These are phyloP conservation scores for Drosophila multiciliata DNA, from an alignment of 2,888 invertebrate species.

Conservation along the genomic window DNA sequence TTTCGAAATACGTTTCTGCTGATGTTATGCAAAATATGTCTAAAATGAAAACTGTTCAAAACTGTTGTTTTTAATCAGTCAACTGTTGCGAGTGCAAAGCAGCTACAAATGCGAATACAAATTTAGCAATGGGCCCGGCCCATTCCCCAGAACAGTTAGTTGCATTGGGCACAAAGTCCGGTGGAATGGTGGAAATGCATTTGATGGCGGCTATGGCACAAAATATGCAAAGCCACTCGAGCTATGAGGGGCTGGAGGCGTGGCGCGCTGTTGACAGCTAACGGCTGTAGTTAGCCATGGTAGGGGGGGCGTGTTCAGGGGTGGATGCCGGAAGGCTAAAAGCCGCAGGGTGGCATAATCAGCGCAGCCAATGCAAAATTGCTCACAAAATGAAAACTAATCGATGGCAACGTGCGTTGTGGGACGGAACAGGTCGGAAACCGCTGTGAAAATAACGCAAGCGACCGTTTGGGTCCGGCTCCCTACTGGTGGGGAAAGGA, in stretches of 20 bases:
- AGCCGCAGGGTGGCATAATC: constrained; percentile 60
- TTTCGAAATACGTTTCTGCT: background rate
- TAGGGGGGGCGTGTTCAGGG: background rate
- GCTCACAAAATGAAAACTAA: constrained; percentile 79
- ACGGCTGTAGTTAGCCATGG: constrained; percentile 36
- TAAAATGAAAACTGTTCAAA: background rate
- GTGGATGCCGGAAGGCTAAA: constrained; percentile 7
- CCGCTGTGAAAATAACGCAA: constrained; percentile 52
- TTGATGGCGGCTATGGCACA: constrained; percentile 10
- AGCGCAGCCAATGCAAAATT: constrained; percentile 72
- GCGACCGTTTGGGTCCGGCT: constrained; percentile 20
- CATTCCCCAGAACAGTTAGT: constrained; percentile 3
- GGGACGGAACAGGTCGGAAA: constrained; percentile 34
- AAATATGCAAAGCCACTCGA: constrained; percentile 58
- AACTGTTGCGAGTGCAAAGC: constrained; percentile 16
- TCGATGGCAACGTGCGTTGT: constrained; percentile 66
- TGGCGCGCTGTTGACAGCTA: constrained; percentile 44
- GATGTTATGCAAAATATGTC: background rate
- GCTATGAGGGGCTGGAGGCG: constrained; percentile 9
- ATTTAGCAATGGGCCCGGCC: constrained; percentile 12
- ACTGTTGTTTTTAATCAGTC: background rate
- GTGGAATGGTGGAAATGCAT: constrained; percentile 22
- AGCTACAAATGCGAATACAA: constrained; percentile 19
- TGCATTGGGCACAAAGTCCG: constrained; percentile 3
- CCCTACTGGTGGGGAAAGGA: background rate